Evolutionary conservation across 2,888 invertebrate species (phyloP), one percentile per base, ranked within the genome.

Genomic region (Lordiphosa fenestrarum): DNA sequence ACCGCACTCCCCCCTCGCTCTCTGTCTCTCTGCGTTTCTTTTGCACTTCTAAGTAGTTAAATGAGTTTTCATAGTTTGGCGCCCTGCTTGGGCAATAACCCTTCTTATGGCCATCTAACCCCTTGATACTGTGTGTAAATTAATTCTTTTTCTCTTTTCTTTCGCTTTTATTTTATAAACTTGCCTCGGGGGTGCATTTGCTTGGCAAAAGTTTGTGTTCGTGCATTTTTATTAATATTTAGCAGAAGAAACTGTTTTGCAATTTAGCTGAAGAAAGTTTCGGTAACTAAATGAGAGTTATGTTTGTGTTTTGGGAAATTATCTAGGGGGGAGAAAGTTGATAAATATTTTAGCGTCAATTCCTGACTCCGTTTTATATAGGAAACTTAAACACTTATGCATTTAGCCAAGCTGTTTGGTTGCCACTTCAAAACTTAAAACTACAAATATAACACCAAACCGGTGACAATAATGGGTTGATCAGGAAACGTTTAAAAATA

Each of bases 61-160:
- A 77, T 73, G 76, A 77, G 81, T 77, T 77, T 80, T 80, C 81
- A 77, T 77, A 77, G 71, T 80, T 76, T 71, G 68, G 58, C 44
- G 57, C 15, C 19, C 13, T 33, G 9, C 12, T 15, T 12, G 13
- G 3, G 55, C 42, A 35, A 53, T 33, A 40, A 41, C 60, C 53
- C 58, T 47, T 42, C 42, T 37, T 47, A 48, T 37, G 21, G 33
- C 55, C 46, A 44, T 41, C 41, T 23, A 36, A 40, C 40, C 48
- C 15, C 12, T 15, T 54, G 41, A 42, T 62, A 53, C 64, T 63
- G 62, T 47, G 56, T 65, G 81, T 58, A 80, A 77, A 77, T 77
- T 67, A 77, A 77, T 76, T 77, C 64, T 63, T 66, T 61, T 51
- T 10, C n/a, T 6, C 47, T 47, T 50, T 47, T 42, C 64, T 56